Evolutionary conservation across 2,888 invertebrate species (phyloP).

Genomic region (Leucophenga maculata): DNA sequence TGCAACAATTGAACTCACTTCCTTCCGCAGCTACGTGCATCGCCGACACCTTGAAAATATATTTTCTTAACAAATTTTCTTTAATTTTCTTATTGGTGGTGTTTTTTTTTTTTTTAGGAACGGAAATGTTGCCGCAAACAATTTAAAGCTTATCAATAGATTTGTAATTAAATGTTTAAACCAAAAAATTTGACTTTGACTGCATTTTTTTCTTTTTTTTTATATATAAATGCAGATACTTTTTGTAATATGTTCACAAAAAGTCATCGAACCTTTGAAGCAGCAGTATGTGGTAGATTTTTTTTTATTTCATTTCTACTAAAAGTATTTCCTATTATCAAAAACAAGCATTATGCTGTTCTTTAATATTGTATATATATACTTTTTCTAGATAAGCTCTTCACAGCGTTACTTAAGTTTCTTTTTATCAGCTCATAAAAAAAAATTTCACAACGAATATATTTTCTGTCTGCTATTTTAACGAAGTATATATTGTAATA

Average conservation of each 20-base stretch:
- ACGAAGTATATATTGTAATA: constrained; percentile 2
- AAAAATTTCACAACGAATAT: constrained; percentile 17
- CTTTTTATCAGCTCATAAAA: constrained; percentile 5
- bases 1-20: constrained; percentile 48
- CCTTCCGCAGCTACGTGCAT: constrained; percentile 51
- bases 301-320: constrained; percentile 9
- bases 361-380: background rate
- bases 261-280: constrained; percentile 33
- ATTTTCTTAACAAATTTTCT: constrained; percentile 39
- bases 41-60: constrained; percentile 35
- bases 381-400: background rate
- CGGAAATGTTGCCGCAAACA: constrained; percentile 52
- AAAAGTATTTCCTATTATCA: constrained; percentile 36
- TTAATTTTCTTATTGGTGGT: constrained; percentile 33
- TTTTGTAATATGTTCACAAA: constrained; percentile 6
- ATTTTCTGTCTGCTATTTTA: constrained; percentile 1
- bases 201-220: constrained; percentile 24
- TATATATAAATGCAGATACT: background rate
- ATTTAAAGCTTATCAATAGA: constrained; percentile 57
- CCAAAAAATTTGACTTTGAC: background rate
- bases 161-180: constrained; percentile 20
- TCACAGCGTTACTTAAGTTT: background rate
- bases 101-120: constrained; percentile 24
- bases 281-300: constrained; percentile 1
- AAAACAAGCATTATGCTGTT: background rate